Base-by-base conservation (phyloP, 2,888 invertebrate genomes). In the Drosophila imparisetae region DNA sequence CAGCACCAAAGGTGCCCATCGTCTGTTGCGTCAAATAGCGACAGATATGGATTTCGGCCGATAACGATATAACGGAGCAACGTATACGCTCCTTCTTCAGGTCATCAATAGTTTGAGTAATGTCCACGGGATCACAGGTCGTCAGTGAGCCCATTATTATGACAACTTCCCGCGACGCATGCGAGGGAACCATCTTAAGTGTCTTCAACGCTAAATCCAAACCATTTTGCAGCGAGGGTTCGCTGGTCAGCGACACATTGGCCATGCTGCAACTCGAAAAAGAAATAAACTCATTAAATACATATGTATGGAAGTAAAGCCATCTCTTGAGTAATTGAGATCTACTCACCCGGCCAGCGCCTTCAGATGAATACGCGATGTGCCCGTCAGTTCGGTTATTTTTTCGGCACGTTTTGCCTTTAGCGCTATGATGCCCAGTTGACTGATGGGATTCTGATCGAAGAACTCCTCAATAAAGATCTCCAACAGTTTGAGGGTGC, bases 371-470 rank as follows among this genome's bases (percentile, higher is more conserved):
- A 97, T 96, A 70, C 96, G 95, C 4, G 95, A 94, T 92, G 97
- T 97, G 83, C 99, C 99, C 72, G 97, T 96, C 42, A 99, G 94
- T 80, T 98, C 98, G 52, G 97, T 96, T 6, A 98, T 93, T 93
- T 96, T 98, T 91, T 99, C 99, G 2, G 98, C 98, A 81, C 98
- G 94, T 93, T 99, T 99, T 91, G 98, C 98, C 90, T 96, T 96
- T 90, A 98, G 96, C 13, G 96, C 94, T 76, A 99, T 96, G 42
- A 99, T 94, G 30, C 99, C 99, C 78, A 99, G 94, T 93, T 99
- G 99, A 91, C 99, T 98, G 62, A 99, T 97, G 13, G 99, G 99
- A 93, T 99, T 99, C 93, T 99, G 98, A 93, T 99, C 99, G 93
- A 99, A 99, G 92, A 97, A 99, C 92, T 99, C 98, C 85, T 98